phyloP scores from a whole-genome alignment of 1,140 invertebrate species.

The Saxidomus purpurata region DNA sequence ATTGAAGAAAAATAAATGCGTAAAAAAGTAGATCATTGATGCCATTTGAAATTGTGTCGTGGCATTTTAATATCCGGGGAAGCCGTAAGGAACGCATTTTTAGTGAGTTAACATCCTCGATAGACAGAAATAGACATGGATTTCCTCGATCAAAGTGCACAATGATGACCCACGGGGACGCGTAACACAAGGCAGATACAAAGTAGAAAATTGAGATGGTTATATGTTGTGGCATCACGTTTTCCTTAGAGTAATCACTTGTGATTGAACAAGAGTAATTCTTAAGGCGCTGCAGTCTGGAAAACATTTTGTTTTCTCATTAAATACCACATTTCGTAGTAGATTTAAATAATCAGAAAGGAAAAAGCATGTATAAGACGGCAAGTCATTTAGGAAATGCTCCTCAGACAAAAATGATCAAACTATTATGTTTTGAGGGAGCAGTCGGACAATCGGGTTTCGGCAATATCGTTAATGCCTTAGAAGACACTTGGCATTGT shows the following conservation, averaged over 20 bases:
- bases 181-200: conserved; percentile 27
- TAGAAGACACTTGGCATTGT: no score
- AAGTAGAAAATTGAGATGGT: conserved; percentile 14
- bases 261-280: conserved; percentile 13
- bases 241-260: conserved; percentile 47
- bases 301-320: neutral
- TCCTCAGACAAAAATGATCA: no score
- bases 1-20: neutral
- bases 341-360: neutral
- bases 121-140: neutral
- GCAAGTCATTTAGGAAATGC: no score
- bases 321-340: neutral
- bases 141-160: conserved; percentile 29
- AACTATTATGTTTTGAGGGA: no score
- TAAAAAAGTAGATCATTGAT: neutral
- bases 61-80: conserved; percentile 32
- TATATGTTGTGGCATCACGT: conserved; percentile 34
- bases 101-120: neutral
- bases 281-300: neutral
- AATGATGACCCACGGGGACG: neutral
- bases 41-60: neutral
- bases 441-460: no score
- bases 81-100: neutral
- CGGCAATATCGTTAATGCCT: no score
- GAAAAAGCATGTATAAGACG: no score